These are phyloP conservation scores for Kryptolebias ocellatus DNA, from an alignment of 2,797 vertebrate genomes.

Conservation along the genomic window DNA sequence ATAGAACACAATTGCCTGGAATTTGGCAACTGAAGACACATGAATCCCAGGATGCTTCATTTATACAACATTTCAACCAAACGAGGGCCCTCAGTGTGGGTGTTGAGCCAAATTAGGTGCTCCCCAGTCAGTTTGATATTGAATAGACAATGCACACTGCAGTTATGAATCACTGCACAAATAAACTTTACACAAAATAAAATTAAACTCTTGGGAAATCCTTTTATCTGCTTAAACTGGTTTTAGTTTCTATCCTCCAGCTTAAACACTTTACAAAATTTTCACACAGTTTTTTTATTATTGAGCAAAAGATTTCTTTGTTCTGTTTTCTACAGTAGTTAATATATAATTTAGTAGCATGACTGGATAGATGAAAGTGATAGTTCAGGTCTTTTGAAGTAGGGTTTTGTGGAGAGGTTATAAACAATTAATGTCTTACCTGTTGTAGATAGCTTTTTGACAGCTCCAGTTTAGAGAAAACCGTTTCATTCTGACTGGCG, in stretches of 20 bases:
- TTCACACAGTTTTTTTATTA: constrained; percentile 9
- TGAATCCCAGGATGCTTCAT: constrained; percentile 39
- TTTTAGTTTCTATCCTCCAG: constrained; percentile 25
- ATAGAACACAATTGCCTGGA: constrained; percentile 32
- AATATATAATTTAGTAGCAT: background rate
- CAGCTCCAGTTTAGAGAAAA: too few species aligned
- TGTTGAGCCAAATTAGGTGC: constrained; percentile 44
- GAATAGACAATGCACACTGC: constrained; percentile 32
- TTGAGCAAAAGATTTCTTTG: background rate
- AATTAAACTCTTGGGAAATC: constrained; percentile 36
- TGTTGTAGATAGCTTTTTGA: too few species aligned
- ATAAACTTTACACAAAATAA: constrained; percentile 37
- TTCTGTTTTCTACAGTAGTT: background rate
- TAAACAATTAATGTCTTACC: too few species aligned
- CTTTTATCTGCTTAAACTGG: constrained; percentile 37
- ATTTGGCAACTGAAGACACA: constrained; percentile 39
- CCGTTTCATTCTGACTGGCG: too few species aligned
- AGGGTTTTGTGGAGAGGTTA: too few species aligned
- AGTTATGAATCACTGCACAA: constrained; percentile 46
- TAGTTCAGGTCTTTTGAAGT: background rate
- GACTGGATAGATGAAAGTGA: too few species aligned
- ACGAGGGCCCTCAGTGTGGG: constrained; percentile 32
- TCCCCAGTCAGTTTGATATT: constrained; percentile 32
- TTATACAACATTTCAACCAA: constrained; percentile 41
- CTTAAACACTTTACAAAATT: constrained; percentile 22